Evolutionary conservation across 2,113 vertebrate species (phyloP), one percentile per base, ranked within the genome.

Genomic region (Hippocampus comes): DNA sequence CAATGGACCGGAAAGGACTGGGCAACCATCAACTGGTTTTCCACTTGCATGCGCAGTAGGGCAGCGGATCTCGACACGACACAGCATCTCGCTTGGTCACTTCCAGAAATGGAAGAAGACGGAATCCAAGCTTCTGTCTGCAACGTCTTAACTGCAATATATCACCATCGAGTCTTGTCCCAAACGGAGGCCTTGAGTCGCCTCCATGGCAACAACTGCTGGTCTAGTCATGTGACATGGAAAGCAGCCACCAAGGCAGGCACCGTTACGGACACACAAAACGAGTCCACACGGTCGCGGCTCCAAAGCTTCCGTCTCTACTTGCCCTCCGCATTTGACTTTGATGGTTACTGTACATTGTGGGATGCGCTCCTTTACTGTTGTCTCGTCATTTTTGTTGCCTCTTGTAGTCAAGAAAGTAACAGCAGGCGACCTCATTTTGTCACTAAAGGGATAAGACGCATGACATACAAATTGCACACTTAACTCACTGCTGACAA

Each of bases 401-500:
- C 43, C 43, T 46, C 43, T 46, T 46, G 43, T 4, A 46, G 43
- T 46, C 43, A 46, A 12, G 10, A 30, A 30, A 30, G n/a, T 30
- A 8, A 60, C 57, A 60, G 5, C 25, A 30, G 1, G 27, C 11
- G 2, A 27, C 14, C 27, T 60, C 3, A 15, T 18, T 23, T 60
- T 60, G 57, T 30, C 59, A 38, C 5, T 17, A 51, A 46, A 46
- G 9, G 43, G 43, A 46, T 46, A 46, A 63, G 1, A 63, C 23
- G 71, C 41, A 74, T 7, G 34, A 38, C 34, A 38, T 6, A 38
- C 5, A 6, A 38, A 6, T 38, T 38, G 34, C 63, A 38, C 59
- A 67, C 53, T 20, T 55, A 20, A 55, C 5, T 21, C 20, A 55
- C 65, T 43, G 21, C 68, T 56, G 73, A 81, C 73, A 81, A 78